phyloP scores from a whole-genome alignment of 2,113 vertebrate species.

The Ptilorrhoa leucosticta region DNA sequence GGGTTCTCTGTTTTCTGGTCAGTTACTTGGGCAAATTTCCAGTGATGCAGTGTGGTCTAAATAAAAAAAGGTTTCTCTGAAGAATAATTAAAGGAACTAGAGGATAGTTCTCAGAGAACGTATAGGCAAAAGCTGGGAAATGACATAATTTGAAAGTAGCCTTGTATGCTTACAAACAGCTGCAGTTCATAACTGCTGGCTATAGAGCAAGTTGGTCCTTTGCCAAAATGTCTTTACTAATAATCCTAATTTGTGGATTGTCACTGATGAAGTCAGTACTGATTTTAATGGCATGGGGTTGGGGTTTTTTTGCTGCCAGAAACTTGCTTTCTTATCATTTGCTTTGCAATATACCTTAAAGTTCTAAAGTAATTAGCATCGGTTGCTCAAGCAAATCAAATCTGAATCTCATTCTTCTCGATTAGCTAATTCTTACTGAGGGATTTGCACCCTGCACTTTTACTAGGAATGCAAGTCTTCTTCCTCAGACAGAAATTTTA shows the following conservation, averaged over 20 bases:
- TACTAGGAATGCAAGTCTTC: neutral
- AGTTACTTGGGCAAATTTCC: neutral
- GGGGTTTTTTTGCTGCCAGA: neutral
- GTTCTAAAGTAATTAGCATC: neutral
- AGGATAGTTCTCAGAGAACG: neutral
- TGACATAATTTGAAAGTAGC: neutral
- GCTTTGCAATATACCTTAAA: neutral
- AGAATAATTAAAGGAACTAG: neutral
- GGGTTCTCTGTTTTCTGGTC: neutral
- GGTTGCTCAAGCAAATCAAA: neutral
- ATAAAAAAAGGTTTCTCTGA: neutral
- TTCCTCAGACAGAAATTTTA: neutral
- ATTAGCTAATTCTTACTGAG: neutral
- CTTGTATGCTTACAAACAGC: neutral
- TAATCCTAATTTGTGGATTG: neutral
- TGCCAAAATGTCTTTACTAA: neutral
- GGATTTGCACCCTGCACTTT: neutral
- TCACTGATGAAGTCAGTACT: neutral
- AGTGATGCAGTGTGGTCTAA: neutral
- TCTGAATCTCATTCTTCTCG: neutral
- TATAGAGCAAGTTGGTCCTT: neutral
- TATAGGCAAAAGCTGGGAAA: neutral
- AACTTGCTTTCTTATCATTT: neutral
- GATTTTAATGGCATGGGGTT: neutral
- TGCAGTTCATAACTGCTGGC: neutral